Evolutionary conservation across 2,797 vertebrate genomes (phyloP).

Genomic region (Peromyscus aztecus): DNA sequence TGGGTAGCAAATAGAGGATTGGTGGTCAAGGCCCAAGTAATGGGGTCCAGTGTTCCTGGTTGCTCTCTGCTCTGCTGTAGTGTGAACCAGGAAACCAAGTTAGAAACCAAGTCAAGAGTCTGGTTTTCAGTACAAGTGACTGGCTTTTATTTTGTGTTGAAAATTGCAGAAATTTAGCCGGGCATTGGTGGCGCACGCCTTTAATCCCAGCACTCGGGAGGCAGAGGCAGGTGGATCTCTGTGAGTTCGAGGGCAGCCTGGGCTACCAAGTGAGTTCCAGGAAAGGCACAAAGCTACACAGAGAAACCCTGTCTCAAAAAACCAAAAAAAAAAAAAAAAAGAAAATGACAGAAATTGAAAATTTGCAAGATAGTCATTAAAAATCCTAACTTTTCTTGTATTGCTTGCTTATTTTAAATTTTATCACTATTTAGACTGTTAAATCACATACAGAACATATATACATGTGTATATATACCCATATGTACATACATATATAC

Average conservation of each 20-base stretch:
- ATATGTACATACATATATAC: not conserved
- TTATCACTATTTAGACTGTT: not conserved
- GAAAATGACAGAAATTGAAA: not conserved
- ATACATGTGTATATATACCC: not conserved
- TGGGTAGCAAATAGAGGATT: not conserved
- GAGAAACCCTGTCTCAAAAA: too few species aligned
- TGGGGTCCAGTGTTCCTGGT: not conserved
- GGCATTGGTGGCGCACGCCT: too few species aligned
- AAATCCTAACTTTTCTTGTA: not conserved
- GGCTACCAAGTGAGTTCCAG: too few species aligned
- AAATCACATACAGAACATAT: not conserved
- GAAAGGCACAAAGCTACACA: too few species aligned
- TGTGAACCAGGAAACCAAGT: not conserved
- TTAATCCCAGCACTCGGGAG: too few species aligned
- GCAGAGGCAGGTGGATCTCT: too few species aligned
- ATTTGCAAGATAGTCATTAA: not conserved
- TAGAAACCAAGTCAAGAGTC: not conserved
- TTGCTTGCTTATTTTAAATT: not conserved
- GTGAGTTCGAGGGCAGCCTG: too few species aligned
- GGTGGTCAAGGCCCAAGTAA: not conserved
- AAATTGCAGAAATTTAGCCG: constrained; percentile 26
- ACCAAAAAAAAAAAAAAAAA: too few species aligned
- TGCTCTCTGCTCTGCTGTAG: not conserved
- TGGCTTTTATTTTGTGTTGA: not conserved
- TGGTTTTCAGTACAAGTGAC: not conserved